Percentiles rank a stretch among this genome's conserved stretches.
Evolutionary conservation across 2,113 vertebrate species (phyloP).

Genomic region (Hipposideros armiger): DNA sequence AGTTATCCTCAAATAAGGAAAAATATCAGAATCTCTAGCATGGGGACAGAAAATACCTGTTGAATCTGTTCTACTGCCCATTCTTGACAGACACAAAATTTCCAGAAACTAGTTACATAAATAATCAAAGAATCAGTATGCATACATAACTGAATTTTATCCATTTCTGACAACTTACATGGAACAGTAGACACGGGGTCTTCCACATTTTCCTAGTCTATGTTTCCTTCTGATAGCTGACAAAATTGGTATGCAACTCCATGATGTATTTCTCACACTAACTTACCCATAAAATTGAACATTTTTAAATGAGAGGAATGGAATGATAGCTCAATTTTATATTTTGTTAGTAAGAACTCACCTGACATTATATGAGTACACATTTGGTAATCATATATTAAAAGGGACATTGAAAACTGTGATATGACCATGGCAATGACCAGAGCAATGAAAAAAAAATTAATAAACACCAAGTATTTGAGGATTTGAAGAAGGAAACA

Average conservation of each 20-base stretch:
- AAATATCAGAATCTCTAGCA: not conserved
- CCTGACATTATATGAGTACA: not conserved
- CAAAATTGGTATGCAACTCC: not conserved
- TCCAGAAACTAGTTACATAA: not conserved
- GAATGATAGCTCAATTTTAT: not conserved
- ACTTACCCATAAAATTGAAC: not conserved
- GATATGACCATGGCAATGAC: not conserved
- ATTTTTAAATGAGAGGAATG: not conserved
- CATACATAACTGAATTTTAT: not conserved
- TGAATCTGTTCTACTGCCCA: not conserved
- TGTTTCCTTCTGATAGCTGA: not conserved
- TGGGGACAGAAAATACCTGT: not conserved
- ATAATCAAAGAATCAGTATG: not conserved
- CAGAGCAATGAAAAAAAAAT: not conserved
- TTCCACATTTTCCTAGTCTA: not conserved
- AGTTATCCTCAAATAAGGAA: not conserved
- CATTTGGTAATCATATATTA: not conserved
- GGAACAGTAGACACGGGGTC: not conserved
- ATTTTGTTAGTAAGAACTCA: not conserved
- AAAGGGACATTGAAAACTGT: not conserved
- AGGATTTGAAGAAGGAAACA: not conserved
- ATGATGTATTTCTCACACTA: not conserved
- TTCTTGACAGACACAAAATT: not conserved
- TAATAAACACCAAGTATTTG: not conserved
- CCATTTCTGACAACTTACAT: not conserved